Percentiles rank a stretch among this genome's conserved stretches.
These are phyloP conservation scores for Procambarus virginalis DNA, from an alignment of 1,140 invertebrate genomes.

Conservation along the genomic window DNA sequence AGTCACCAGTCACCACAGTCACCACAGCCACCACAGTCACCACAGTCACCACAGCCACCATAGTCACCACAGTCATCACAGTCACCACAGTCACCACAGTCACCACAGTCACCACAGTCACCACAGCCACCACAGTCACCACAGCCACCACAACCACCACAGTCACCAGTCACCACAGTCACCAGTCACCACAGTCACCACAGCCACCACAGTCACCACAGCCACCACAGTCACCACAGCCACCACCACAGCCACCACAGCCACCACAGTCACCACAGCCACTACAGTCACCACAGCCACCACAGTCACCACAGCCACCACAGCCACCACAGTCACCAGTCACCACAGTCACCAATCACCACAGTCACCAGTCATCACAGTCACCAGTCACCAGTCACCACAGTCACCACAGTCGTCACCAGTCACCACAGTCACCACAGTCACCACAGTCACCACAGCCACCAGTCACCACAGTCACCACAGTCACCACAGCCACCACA, in stretches of 20 bases:
- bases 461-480: neutral
- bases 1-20: neutral
- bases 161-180: neutral
- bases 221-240: neutral
- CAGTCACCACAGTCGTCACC: too few relatives aligned
- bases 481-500: neutral
- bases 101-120: neutral
- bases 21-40: neutral
- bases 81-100: neutral
- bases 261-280: neutral
- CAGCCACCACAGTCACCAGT: neutral
- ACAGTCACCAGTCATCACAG: neutral
- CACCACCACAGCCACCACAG: too few relatives aligned
- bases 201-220: neutral
- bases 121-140: neutral
- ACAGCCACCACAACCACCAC: neutral
- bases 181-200: neutral
- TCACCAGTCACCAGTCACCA: neutral
- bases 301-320: neutral
- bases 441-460: too few relatives aligned
- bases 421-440: neutral
- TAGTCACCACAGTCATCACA: neutral
- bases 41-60: neutral
- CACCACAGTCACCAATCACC: neutral
- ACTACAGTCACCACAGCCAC: neutral